Conservation (phyloP, 2,113 vertebrate genomes). For the Poeciliopsis prolifica region DNA sequence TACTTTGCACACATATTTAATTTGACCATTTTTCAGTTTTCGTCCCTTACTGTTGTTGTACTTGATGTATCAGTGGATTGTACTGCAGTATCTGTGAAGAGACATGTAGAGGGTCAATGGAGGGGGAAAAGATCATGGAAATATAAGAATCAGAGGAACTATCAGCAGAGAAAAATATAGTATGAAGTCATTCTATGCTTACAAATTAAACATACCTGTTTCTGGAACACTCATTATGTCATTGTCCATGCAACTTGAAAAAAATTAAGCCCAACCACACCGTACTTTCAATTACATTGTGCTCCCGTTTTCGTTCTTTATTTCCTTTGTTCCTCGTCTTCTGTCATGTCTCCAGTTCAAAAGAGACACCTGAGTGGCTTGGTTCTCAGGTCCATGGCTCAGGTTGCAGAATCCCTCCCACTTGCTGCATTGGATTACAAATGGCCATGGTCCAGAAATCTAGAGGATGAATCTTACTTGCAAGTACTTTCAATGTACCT, state of each 20-base stretch:
- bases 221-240: conserved; percentile 44
- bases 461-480: neutral
- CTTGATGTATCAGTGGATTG: conserved; percentile 11
- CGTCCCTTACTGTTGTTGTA: conserved; percentile 49
- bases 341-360: conserved; percentile 24
- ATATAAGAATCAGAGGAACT: neutral
- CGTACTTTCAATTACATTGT: neutral
- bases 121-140: neutral
- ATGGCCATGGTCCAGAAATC: conserved; percentile 21
- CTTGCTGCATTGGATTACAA: conserved; percentile 64
- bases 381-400: conserved; percentile 60
- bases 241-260: conserved; percentile 52
- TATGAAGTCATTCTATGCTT: neutral
- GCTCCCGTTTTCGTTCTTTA: neutral
- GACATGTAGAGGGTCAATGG: neutral
- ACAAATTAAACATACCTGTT: conserved; percentile 36
- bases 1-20: neutral
- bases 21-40: too few relatives aligned
- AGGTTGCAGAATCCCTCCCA: conserved; percentile 60
- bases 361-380: conserved; percentile 74
- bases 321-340: neutral
- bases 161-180: neutral
- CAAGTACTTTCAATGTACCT: too few relatives aligned
- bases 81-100: conserved; percentile 41
- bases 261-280: conserved; percentile 2